Evolutionary conservation across 2,888 invertebrate species (phyloP), one percentile per base, ranked within the genome.

Genomic region (Cylloceria caligata): DNA sequence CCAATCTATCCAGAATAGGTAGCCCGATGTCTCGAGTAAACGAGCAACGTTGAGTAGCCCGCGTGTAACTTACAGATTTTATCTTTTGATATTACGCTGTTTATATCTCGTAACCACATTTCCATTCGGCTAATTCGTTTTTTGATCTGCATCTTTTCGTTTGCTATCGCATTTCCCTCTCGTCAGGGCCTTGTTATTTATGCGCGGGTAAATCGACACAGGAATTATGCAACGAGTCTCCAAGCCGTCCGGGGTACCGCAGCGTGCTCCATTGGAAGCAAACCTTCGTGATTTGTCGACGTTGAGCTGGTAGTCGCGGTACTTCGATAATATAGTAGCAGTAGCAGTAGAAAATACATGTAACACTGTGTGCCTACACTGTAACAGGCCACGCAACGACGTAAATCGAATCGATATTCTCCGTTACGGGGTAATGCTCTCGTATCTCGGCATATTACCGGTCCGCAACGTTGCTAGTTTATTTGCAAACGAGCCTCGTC

Each of bases 281-380:
- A 74, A 80, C 52, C 79, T 73, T 80, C 79, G 73, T 80, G 79
- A 80, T 80, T 80, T 73, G 79, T 79, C 73, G 73, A 73, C 65
- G 67, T 62, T 60, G 57, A n/a, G 42, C 60, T 21, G 49, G 30
- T 67, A 11, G 69, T 30, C 42, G 24, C 39, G 39, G 27, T 30
- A 74, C 64, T 52, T 65, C 42, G 24, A 11, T 47, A 49, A 36
- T 39, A 65, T 55, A 42, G 24, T 21, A 52, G 64, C 45, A 55
- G 52, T 52, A 71, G 60, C 30, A 36, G 69, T 39, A 27, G 55
- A 16, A 34, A 57, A 34, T 45, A 55, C 39, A 16, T 57, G 27
- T 72, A 55, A 65, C 65, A 7, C 62, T 42, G 52, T 42, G 52
- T 27, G 60, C 34, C 49, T 52, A 67, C 60, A 67, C 30, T 68